phyloP scores from a whole-genome alignment of 1,140 invertebrate genomes.

The Bombus terrestris region DNA sequence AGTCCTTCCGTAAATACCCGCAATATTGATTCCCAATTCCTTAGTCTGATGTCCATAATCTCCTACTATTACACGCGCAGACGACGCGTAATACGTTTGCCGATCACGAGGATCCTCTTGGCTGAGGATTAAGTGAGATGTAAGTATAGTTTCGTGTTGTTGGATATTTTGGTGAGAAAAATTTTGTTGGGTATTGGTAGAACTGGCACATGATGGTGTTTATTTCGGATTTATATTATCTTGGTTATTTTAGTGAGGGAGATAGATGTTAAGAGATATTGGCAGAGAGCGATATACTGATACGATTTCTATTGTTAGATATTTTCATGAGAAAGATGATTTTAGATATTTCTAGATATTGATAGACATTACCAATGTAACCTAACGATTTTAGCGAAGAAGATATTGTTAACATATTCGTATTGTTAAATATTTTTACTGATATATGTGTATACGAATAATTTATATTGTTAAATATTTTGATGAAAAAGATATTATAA shows the following conservation, averaged over 20 bases:
- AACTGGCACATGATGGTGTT: neutral
- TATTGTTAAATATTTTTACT: too few relatives aligned
- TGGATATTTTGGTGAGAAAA: neutral
- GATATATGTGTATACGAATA: too few relatives aligned
- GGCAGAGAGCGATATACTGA: too few relatives aligned
- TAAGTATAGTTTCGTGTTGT: neutral
- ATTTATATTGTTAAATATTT: too few relatives aligned
- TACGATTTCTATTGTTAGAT: too few relatives aligned
- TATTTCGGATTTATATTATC: neutral
- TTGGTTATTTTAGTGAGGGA: neutral
- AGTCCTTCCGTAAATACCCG: constrained; percentile 66
- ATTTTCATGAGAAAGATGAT: too few relatives aligned
- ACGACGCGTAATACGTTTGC: constrained; percentile 50
- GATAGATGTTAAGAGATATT: too few relatives aligned
- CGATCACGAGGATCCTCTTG: constrained; percentile 23
- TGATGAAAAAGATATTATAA: too few relatives aligned
- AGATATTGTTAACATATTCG: too few relatives aligned
- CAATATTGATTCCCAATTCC: constrained; percentile 70
- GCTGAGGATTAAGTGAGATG: neutral
- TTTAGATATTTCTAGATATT: too few relatives aligned
- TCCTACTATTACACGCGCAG: constrained; percentile 58
- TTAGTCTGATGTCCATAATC: constrained; percentile 65
- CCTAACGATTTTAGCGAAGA: too few relatives aligned
- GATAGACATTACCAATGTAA: too few relatives aligned
- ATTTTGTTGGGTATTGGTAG: neutral